A percentile compares a stretch with the other conserved stretches of the same genome.
These are phyloP conservation scores for Bicyclus anynana DNA, from an alignment of 1,140 invertebrate genomes.

Conservation along the genomic window DNA sequence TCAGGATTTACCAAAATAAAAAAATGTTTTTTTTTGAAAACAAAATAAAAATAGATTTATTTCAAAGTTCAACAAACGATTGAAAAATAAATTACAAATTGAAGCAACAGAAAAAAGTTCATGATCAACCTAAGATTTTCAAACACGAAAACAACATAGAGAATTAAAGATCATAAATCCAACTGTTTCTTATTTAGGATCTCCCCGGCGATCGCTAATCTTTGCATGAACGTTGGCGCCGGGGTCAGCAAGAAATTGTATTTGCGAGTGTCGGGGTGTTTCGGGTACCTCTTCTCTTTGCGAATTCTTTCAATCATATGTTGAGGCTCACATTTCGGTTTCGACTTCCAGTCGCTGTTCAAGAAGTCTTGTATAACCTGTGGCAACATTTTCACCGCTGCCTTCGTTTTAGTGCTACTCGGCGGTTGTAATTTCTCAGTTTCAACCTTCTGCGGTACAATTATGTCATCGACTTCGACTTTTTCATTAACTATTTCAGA, in stretches of 20 bases:
- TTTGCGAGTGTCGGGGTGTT: constrained; percentile 72
- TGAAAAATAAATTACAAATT: constrained; percentile 11
- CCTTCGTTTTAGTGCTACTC: constrained; percentile 52
- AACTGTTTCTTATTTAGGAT: constrained; percentile 67
- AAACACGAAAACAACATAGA: not conserved
- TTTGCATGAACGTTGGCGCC: constrained; percentile 83
- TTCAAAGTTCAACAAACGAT: not conserved
- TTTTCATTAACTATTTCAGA: constrained; percentile 21
- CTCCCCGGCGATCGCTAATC: constrained; percentile 86
- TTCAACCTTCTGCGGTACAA: constrained; percentile 37
- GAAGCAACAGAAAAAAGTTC: not conserved
- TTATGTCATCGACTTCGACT: constrained; percentile 63
- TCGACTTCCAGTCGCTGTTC: constrained; percentile 60
- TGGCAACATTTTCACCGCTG: constrained; percentile 60
- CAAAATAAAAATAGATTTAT: not conserved
- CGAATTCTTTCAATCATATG: constrained; percentile 79
- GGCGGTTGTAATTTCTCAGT: constrained; percentile 43
- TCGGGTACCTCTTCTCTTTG: constrained; percentile 77
- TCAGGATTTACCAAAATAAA: not conserved
- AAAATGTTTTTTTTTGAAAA: not conserved
- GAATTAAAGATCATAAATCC: constrained; percentile 35
- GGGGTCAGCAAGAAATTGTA: constrained; percentile 82
- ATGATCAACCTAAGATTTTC: not conserved
- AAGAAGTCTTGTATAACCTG: constrained; percentile 72
- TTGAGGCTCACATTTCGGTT: constrained; percentile 79